Evolutionary conservation across 2,113 vertebrate species (phyloP), one percentile per base, ranked within the genome.

Genomic region (Sterrhoptilus dennistouni): DNA sequence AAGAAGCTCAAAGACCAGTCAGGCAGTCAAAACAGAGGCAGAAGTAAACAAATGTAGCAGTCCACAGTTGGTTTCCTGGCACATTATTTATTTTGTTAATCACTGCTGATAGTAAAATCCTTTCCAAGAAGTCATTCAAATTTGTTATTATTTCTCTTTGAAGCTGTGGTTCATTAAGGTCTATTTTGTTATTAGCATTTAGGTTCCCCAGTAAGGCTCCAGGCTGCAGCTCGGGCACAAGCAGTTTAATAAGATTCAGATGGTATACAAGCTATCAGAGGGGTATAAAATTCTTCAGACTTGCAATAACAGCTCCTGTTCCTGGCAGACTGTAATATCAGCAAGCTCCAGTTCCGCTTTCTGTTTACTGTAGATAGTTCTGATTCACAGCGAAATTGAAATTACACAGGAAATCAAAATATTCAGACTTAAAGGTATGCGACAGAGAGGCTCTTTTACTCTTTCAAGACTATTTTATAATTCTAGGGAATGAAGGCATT

Each of bases 331-430:
- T 81, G 84, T 80, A 95, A 63, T 93, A 97, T 95, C 95, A 97
- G 95, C 95, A 96, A 95, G 95, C 82, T 68, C 63, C 75, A 94
- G 90, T 95, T 96, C 95, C 45, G 28, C 69, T 87, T 97, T 97
- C 95, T 97, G 84, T 96, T 97, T 96, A 92, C 81, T 83, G 82
- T 92, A 95, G 96, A 97, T 97, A 91, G 78, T 96, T 97, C 97
- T 96, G 90, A 96, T 97, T 97, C 91, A 94, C 87, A 97, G 96
- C 40, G 1, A 97, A 93, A 97, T 97, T 96, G 96, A 97, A 97
- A 97, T 97, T 97, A 95, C 94, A 97, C 83, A 97, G 95, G 83
- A 97, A 97, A 97, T 96, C 74, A 90, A 97, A 97, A 97, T 96
- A 97, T 77, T 90, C 81, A 87, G 24, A 94, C 65, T 91, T 93